Evolutionary conservation across 2,888 invertebrate genomes (phyloP).

Genomic region (Seira ritae): DNA sequence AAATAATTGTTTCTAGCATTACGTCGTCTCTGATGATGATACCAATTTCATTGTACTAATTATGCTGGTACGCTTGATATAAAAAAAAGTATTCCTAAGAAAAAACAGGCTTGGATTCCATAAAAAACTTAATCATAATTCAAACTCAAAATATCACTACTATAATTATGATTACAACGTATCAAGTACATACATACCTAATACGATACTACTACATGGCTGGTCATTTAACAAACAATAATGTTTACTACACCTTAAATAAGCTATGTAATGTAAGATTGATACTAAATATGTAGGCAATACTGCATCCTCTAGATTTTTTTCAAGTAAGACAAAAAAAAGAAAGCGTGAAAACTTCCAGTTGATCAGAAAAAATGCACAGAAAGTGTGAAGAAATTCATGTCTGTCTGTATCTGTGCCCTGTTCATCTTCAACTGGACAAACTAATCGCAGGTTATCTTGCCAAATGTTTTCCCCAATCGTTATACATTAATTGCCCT

Average conservation of each 20-base stretch:
- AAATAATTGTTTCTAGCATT: neutral
- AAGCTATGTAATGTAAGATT: too few species aligned
- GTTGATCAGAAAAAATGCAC: too few species aligned
- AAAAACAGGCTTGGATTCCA: conserved; percentile 52
- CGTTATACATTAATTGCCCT: too few species aligned
- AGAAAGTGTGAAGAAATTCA: too few species aligned
- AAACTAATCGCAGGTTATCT: conserved; percentile 49
- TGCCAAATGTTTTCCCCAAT: conserved; percentile 31
- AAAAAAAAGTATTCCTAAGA: conserved; percentile 49
- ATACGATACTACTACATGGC: neutral
- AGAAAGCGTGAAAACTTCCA: too few species aligned
- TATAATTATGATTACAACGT: conserved; percentile 20
- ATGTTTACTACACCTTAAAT: neutral
- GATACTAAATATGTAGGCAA: too few species aligned
- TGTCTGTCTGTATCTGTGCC: too few species aligned
- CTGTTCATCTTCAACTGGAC: too few species aligned
- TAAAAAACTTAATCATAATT: conserved; percentile 38
- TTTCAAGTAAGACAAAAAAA: too few species aligned
- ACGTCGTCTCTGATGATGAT: neutral
- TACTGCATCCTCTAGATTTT: too few species aligned
- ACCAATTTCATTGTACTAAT: conserved; percentile 8
- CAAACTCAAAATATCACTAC: conserved; percentile 53
- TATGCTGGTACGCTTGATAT: conserved; percentile 60
- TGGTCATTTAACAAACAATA: too few species aligned
- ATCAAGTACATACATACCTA: conserved; percentile 6